A percentile compares a stretch with the other conserved stretches of the same genome.
Evolutionary conservation across 2,888 invertebrate species (phyloP).

Genomic region (Rhaphigaster nebulosa): DNA sequence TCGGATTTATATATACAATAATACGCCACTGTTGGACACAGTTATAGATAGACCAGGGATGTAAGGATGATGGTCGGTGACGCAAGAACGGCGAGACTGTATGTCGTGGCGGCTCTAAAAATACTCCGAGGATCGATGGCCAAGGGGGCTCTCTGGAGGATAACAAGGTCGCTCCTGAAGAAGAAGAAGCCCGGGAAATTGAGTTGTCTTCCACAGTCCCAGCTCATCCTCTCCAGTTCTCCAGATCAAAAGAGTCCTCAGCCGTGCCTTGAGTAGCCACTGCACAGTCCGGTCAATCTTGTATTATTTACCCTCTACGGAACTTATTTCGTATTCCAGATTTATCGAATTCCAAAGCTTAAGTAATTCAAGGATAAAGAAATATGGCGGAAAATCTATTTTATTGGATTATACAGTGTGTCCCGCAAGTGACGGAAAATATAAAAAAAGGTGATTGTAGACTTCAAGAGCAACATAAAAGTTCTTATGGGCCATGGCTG

Average conservation of each 20-base stretch:
- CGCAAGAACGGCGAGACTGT: neutral
- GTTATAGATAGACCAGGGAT: neutral
- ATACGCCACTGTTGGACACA: neutral
- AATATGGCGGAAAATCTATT: too few species aligned
- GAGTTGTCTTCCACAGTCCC: neutral
- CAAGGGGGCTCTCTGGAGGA: neutral
- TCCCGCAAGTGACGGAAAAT: too few species aligned
- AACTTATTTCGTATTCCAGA: neutral
- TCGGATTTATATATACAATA: neutral
- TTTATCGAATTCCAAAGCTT: neutral
- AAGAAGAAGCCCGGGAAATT: conserved; percentile 9
- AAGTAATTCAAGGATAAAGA: too few species aligned
- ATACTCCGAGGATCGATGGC: neutral
- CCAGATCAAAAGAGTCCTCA: neutral
- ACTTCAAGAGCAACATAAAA: too few species aligned
- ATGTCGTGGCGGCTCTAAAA: conserved; percentile 13
- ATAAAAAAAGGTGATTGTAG: too few species aligned
- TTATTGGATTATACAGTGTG: too few species aligned
- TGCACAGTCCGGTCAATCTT: neutral
- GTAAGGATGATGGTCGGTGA: neutral
- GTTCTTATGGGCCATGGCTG: too few species aligned
- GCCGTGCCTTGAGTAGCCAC: neutral
- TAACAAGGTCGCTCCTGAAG: neutral
- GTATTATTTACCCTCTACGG: neutral
- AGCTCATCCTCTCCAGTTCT: neutral